Base-by-base conservation (phyloP, 1,140 invertebrate genomes). In the Xylocopa sonorina region DNA sequence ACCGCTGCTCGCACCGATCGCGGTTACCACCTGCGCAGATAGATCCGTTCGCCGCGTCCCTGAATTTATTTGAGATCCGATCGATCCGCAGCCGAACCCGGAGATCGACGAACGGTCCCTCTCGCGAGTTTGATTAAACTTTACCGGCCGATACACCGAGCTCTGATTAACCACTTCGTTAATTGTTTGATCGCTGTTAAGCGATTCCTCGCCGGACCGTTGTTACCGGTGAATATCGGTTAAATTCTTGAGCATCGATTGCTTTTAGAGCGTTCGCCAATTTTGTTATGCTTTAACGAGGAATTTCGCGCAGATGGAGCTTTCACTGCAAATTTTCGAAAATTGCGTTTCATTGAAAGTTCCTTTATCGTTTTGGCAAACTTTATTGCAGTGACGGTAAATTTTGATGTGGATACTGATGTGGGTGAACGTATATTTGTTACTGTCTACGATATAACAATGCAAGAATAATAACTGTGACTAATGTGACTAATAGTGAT, bases 41-140 rank as follows among this genome's bases (percentile, higher is more conserved):
- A 64, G 78, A 81, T 85, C 80, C 72, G 58, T 27, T 67, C 29
- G 21, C 76, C 53, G 24, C 67, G 64, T 58, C 50, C 34, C 60
- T 64, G 60, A 67, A 58, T 51, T 41, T 16, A 58, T 51, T 41
- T 16, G 14, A 27, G 66, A 27, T 66, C n/a, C 64, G 58, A 73
- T 79, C 38, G 50, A 72, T 78, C 27, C 48, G 43, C 10, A 27
- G 27, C 0, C 74, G 27, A 66, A 43, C 43, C 24, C 66, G 29
- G 18, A 41, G 55, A 84, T 80, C 82, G 77, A 81, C 80, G 58
- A 64, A n/a, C n/a, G 18, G 0, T 50, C n/a, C 21, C 21, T 24
- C 1, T 5, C 0, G 0, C 3, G 16, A 3, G 24, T 68, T 58
- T 34, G 32, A 50, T 69, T 18, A 27, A 51, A 43, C 12, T 62